phyloP scores from a whole-genome alignment of 2,888 invertebrate genomes.

The Platypus cylindrus region DNA sequence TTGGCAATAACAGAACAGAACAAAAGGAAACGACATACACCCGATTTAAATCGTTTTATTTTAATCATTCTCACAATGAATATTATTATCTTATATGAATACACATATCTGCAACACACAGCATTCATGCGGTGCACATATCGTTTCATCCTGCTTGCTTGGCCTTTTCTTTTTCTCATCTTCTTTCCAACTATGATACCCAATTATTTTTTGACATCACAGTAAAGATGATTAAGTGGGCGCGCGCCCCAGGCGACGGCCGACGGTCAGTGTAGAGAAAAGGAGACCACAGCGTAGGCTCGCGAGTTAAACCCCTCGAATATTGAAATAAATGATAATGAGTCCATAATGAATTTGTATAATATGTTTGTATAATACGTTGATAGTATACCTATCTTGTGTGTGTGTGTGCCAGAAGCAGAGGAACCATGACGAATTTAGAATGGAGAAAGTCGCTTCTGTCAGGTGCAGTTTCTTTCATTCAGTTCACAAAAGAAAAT shows the following conservation, averaged over 20 bases:
- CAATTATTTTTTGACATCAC: constrained; percentile 11
- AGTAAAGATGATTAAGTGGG: constrained; percentile 10
- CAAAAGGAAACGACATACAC: too few relatives aligned
- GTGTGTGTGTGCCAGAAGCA: constrained; percentile 18
- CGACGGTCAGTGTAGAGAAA: constrained; percentile 7
- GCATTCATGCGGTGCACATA: too few relatives aligned
- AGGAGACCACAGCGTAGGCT: constrained; percentile 5
- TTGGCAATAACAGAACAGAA: too few relatives aligned
- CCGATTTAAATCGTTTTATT: too few relatives aligned
- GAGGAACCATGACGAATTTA: constrained; percentile 12
- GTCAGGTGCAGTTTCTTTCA: constrained; percentile 3
- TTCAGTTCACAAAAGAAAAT: too few relatives aligned
- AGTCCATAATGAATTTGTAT: constrained; percentile 23
- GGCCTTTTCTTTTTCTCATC: too few relatives aligned
- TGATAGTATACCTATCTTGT: too few relatives aligned
- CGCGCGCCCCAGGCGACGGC: constrained; percentile 9
- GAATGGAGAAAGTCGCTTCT: constrained; percentile 2
- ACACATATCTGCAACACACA: too few relatives aligned
- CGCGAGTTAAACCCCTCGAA: constrained; percentile 10
- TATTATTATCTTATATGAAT: too few relatives aligned
- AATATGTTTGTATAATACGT: too few relatives aligned
- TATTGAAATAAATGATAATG: constrained; percentile 26
- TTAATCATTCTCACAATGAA: too few relatives aligned
- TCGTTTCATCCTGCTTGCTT: too few relatives aligned
- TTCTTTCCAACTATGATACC: constrained; percentile 5